phyloP scores from a whole-genome alignment of 2,113 vertebrate genomes.

The Pristiophorus japonicus region DNA sequence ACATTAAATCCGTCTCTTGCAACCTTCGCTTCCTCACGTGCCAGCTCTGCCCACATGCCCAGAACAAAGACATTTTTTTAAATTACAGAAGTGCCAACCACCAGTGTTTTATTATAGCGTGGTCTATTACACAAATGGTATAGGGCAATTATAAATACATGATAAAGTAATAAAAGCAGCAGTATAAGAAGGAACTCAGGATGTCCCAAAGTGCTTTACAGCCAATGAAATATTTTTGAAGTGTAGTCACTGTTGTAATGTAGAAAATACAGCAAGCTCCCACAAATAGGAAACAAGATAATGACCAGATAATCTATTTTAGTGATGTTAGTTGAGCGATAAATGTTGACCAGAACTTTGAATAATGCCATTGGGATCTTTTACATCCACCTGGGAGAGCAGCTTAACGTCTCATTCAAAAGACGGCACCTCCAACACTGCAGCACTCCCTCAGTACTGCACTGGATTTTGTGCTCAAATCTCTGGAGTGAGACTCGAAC shows the following conservation, averaged over 20 bases:
- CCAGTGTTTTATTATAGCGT: neutral
- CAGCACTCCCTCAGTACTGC: neutral
- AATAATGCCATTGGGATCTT: too few relatives aligned
- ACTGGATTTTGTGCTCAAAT: neutral
- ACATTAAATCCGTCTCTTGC: neutral
- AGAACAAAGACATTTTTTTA: neutral
- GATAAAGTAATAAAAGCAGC: neutral
- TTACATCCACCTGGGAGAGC: neutral
- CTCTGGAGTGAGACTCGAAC: neutral
- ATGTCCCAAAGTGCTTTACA: neutral
- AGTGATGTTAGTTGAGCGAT: too few relatives aligned
- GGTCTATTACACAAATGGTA: neutral
- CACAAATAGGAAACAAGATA: neutral
- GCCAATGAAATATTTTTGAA: neutral
- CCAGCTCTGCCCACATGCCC: neutral
- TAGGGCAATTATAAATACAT: neutral
- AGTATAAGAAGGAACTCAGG: neutral
- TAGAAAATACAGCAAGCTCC: neutral
- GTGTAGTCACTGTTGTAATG: neutral
- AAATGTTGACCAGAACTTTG: neutral
- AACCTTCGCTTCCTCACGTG: neutral
- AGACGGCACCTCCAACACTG: neutral
- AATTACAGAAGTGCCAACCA: neutral
- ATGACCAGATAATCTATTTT: neutral
- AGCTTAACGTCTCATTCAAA: neutral